These are phyloP conservation scores for Parazoanthus darwini DNA, from an alignment of 92 coral and sea anemone species.

Conservation along the genomic window DNA sequence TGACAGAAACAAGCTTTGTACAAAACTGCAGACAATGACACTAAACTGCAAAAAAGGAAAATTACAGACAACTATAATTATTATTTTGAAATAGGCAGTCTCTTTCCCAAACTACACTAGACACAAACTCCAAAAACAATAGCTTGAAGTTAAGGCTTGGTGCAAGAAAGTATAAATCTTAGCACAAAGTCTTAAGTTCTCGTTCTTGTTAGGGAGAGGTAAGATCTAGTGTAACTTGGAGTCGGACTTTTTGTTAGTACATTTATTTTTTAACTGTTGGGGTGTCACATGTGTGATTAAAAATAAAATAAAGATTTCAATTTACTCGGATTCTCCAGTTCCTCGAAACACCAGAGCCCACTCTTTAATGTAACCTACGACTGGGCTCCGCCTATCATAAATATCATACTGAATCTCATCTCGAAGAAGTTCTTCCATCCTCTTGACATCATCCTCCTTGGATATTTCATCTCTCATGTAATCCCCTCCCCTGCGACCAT, in stretches of 20 bases:
- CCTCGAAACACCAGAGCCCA: slow-evolving; percentile 80
- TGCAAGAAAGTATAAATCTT: background rate
- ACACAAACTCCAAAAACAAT: background rate
- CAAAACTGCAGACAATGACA: too few relatives aligned
- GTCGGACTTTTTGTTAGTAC: background rate
- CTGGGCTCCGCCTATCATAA: slow-evolving; percentile 45
- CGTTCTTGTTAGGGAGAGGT: background rate
- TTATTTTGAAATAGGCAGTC: too few relatives aligned
- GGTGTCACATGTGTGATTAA: background rate
- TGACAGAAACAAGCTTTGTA: too few relatives aligned
- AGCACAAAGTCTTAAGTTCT: background rate
- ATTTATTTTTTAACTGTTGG: background rate
- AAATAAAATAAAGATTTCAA: background rate
- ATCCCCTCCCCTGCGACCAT: slow-evolving; percentile 90
- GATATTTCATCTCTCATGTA: slow-evolving; percentile 97
- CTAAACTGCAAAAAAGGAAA: too few relatives aligned
- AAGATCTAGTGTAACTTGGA: background rate
- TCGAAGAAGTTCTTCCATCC: slow-evolving; percentile 56
- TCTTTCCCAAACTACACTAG: background rate
- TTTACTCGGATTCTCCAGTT: slow-evolving; percentile 56
- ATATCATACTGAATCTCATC: slow-evolving; percentile 56
- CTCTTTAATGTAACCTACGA: slow-evolving; percentile 67
- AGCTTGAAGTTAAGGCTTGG: background rate
- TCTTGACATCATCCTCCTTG: slow-evolving; percentile 62
- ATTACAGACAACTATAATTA: too few relatives aligned